Evolutionary conservation across 2,113 vertebrate genomes (phyloP), one percentile per base, ranked within the genome.

Genomic region (Actenoides lindsayi): DNA sequence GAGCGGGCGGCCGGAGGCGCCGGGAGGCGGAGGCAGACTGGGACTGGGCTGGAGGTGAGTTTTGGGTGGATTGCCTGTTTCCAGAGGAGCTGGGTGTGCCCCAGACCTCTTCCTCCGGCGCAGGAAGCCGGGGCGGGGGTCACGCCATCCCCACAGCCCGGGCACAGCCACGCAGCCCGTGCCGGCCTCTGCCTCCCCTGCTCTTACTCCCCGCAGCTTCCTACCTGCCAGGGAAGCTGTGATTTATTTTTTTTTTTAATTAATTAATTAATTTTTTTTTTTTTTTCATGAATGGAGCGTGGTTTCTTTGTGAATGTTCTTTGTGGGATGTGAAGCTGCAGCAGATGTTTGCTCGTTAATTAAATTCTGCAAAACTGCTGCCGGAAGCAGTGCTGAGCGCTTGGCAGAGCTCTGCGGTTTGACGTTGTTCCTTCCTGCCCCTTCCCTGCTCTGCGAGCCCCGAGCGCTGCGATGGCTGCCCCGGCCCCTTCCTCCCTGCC

Each of bases 391-490:
- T 18, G 4, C 68, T 41, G 9, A 50, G 75, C 71, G 1, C 83
- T 84, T 93, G 96, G 92, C 92, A 78, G 75, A n/a, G 87, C 69
- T 67, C 14, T 2, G 60, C 4, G 31, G 30, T 42, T 71, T 84
- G 86, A 90, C 28, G 88, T 24, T 77, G 76, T 97, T 97, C 95
- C 96, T 97, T 96, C 96, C 96, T 94, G 83, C 60, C 62, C 37
- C 77, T 73, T 56, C 57, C 67, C 64, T 2, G 69, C 60, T 6
- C 3, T n/a, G 42, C 60, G 39, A 41, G 19, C 33, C 82, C 10
- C 2, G 1, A 18, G 28, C 3, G 3, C 48, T 5, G 16, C 2
- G 0, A 4, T 13, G 69, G n/a, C 65, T 2, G 5, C 39, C 60
- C 62, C 24, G 13, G 6, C 16, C 75, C 56, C 53, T 39, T 30